Evolutionary conservation across 1,140 invertebrate species (phyloP), one percentile per base, ranked within the genome.

Genomic region (Cyclargus thomasi): DNA sequence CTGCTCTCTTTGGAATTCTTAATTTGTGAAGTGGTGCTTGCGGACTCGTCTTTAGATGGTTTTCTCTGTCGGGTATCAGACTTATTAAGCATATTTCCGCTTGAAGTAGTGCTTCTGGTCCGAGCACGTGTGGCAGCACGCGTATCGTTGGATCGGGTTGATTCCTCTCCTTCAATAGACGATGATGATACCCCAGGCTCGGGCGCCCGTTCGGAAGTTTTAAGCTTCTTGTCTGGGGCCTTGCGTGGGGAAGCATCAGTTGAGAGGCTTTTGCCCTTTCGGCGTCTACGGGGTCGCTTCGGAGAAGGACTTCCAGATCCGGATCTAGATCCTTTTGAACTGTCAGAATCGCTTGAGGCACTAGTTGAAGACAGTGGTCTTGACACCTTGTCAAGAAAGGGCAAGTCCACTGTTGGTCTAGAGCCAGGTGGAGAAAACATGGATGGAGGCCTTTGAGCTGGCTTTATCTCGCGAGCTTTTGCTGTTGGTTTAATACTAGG

Each of bases 181-280:
- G 93, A 92, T 92, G 94, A 92, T 93, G 93, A 92, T 93, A 93
- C 92, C 92, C 94, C 92, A 91, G 91, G 92, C 93, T 94, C 94
- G 93, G 93, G 93, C 93, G 93, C 92, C 93, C 93, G 93, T 92
- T 95, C 94, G 94, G 94, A 95, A 95, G 94, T 95, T 95, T 95
- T 95, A 94, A 95, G 94, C 94, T 95, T 95, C 94, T 95, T 95
- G 90, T 95, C 94, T 85, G 94, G 94, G 92, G 94, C 92, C 92
- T 93, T 94, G 81, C 92, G 92, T 85, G 92, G 90, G 78, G 81
- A 81, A 17, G 70, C 72, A 81, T 91, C 91, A 70, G 69, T 81
- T 64, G 83, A 90, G 72, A 76, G 68, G 68, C 82, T 83, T 72
- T 85, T 87, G 70, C 74, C 81, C 78, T 84, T 85, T 70, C 88